Percentiles rank a stretch among this genome's conserved stretches.
Conservation (phyloP, 2,113 vertebrate species). For the Ceyx margarethae region DNA sequence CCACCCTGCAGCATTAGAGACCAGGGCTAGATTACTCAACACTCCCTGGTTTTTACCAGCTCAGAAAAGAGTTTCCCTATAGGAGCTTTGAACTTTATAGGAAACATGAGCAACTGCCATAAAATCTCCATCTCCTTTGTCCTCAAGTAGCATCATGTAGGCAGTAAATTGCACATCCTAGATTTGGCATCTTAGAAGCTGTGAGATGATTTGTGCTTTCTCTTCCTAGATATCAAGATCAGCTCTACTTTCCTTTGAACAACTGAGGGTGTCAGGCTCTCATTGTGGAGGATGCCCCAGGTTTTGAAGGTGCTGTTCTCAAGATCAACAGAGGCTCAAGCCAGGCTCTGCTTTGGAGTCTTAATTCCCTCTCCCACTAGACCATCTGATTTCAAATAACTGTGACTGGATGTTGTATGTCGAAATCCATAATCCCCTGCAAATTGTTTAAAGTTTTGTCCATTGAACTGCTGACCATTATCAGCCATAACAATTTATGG, state of each 20-base stretch:
- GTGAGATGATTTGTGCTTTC: neutral
- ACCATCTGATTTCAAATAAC: conserved; percentile 16
- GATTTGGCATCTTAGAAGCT: neutral
- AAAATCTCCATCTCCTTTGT: neutral
- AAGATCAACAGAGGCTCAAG: neutral
- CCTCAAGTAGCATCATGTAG: neutral
- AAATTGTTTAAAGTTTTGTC: conserved; percentile 56
- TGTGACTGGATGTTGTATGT: conserved; percentile 45
- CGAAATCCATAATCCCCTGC: conserved; percentile 47
- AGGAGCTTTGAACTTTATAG: neutral
- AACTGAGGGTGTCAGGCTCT: neutral
- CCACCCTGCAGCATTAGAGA: neutral
- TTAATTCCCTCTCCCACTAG: conserved; percentile 34
- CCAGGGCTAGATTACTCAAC: neutral
- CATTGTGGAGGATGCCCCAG: neutral
- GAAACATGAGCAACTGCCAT: neutral
- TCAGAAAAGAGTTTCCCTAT: neutral
- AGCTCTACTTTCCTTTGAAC: neutral
- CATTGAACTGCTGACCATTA: conserved; percentile 46
- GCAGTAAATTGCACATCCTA: neutral
- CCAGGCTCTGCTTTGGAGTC: neutral
- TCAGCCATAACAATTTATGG: conserved; percentile 57
- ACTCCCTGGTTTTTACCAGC: neutral
- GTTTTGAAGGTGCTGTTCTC: neutral
- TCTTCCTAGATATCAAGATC: neutral